Conservation (phyloP, 2,113 vertebrate genomes). For the Rhegmatorhina hoffmannsi region DNA sequence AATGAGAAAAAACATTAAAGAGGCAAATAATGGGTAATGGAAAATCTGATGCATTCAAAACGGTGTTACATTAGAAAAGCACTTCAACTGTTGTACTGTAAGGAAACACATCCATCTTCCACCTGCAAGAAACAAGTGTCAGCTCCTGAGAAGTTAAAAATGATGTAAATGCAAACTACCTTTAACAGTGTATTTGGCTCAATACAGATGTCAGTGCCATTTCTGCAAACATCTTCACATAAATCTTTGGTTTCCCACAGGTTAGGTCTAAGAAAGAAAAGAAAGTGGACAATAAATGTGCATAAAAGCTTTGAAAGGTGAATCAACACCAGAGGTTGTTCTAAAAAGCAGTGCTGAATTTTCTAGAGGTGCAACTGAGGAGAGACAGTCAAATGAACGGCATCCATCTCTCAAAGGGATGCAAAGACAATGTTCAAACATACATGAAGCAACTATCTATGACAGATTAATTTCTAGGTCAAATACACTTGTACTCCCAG, state of each 20-base stretch:
- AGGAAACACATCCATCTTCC: not conserved
- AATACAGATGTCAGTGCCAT: not conserved
- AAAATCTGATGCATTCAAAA: not conserved
- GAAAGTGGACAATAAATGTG: not conserved
- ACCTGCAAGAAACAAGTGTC: not conserved
- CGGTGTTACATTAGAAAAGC: not conserved
- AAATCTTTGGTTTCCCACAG: not conserved
- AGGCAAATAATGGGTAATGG: not conserved
- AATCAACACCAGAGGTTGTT: not conserved
- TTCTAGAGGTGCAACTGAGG: not conserved
- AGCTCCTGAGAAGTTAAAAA: not conserved
- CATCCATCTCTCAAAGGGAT: not conserved
- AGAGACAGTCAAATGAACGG: not conserved
- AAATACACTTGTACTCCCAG: not conserved
- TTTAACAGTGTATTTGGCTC: not conserved
- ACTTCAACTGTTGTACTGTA: not conserved
- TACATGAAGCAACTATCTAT: not conserved
- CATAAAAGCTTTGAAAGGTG: not conserved
- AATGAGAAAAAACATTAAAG: not conserved
- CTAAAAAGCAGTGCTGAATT: not conserved
- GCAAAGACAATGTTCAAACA: not conserved
- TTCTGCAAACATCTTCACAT: not conserved
- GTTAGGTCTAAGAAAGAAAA: not conserved
- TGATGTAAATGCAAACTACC: not conserved
- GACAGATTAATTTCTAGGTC: not conserved